Evolutionary conservation across 2,113 vertebrate species (phyloP), one percentile per base, ranked within the genome.

Genomic region (Bubo bubo): DNA sequence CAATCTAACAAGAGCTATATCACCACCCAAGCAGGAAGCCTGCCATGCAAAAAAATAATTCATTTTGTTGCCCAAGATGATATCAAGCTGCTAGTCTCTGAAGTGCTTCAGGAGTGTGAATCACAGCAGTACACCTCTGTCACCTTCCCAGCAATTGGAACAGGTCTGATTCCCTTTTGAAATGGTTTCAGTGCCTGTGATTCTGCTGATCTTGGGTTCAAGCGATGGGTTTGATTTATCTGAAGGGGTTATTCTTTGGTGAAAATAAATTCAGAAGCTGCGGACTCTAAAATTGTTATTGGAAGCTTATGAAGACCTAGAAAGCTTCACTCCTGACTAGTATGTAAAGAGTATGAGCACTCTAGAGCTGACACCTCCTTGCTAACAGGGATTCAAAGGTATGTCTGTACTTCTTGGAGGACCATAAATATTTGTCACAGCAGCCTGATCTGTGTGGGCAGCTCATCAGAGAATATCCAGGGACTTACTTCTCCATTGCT

Each of bases 141-240:
- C 4, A 79, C 98, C 8, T 98, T 99, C 63, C 99, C 99, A 81
- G 99, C 99, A 62, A 98, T 99, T 93, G 99, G 99, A 89, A 99
- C 99, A 99, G 99, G 99, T 99, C 49, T 58, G 49, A 66, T 68
- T 80, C 28, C 37, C 32, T 80, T 58, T 56, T 68, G 59, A 73
- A 93, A 37, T 34, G 22, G 20, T 4, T 71, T 93, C 55, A 60
- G 18, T 72, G 32, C 43, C 12, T 55, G 32, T n/a, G 37, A 26
- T 93, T 87, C 37, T 63, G 37, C 49, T 82, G 58, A 73, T 66
- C 41, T 93, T 9, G 4, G 17, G 21, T 8, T 77, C 47, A 74
- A 39, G 17, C 3, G 2, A 37, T 91, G 21, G 58, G 30, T 63
- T 66, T 64, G 39, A 45, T 79, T 89, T 62, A 50, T 53, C 22